Evolutionary conservation across 2,888 invertebrate genomes (phyloP), one percentile per base, ranked within the genome.

Genomic region (Gisinianus flammeolus): DNA sequence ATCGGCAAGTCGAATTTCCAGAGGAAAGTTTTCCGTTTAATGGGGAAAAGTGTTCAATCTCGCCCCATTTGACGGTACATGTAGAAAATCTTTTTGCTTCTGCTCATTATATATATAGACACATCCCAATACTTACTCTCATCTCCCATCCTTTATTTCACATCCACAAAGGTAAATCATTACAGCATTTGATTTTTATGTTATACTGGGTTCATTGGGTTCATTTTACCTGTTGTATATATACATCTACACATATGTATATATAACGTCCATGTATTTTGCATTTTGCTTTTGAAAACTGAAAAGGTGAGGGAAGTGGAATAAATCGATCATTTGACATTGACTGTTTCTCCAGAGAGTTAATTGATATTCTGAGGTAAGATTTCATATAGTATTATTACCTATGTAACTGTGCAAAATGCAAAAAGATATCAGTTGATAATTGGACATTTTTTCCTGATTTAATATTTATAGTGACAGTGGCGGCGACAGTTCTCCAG

Each of bases 61-160:
- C n/a, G n/a, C n/a, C n/a, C n/a, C n/a, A n/a, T n/a, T n/a, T n/a
- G n/a, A n/a, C n/a, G n/a, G n/a, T n/a, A n/a, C n/a, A n/a, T n/a
- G n/a, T n/a, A n/a, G n/a, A n/a, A n/a, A n/a, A n/a, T n/a, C n/a
- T n/a, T n/a, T n/a, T n/a, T n/a, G n/a, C n/a, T n/a, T n/a, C n/a
- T n/a, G n/a, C n/a, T n/a, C n/a, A n/a, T n/a, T n/a, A n/a, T n/a
- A n/a, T n/a, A n/a, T n/a, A n/a, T n/a, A n/a, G n/a, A n/a, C n/a
- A 93, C 79, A 92, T 94, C 80, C 95, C 95, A 0, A 93, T 92
- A 88, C 87, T 91, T 44, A 94, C 94, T 0, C 92, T 93, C 84
- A 91, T 93, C 0, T 93, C 93, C 76, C 95, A 95, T 87, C 95
- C 94, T 2, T 33, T 73, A 8, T 89, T 93, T 54, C 91, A 90